Percentiles rank a stretch among this genome's conserved stretches.
Conservation (phyloP, 1,140 invertebrate genomes). For the Achroia grisella region DNA sequence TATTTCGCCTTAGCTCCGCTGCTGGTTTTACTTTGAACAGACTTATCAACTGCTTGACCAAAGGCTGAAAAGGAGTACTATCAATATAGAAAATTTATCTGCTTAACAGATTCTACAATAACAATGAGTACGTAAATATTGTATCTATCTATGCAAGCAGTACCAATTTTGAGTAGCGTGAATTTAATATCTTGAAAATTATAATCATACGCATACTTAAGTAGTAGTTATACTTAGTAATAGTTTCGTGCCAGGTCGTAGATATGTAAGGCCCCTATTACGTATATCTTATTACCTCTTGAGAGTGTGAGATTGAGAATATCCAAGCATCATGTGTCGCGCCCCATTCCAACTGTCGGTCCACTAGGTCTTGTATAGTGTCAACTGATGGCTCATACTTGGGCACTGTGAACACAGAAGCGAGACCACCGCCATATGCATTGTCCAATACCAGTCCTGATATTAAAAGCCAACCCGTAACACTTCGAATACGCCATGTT, state of each 20-base stretch:
- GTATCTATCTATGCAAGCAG: no score
- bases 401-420: conserved; percentile 74
- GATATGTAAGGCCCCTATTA: no score
- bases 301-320: conserved; percentile 67
- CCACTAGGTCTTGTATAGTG: conserved; percentile 68
- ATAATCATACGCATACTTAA: no score
- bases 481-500: conserved; percentile 46
- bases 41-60: conserved; percentile 53
- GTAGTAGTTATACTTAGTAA: no score
- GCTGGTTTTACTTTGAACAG: conserved; percentile 59
- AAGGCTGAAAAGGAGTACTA: conserved; percentile 38
- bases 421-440: conserved; percentile 72
- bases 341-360: conserved; percentile 70
- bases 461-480: conserved; percentile 60
- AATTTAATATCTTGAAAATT: no score
- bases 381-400: conserved; percentile 71
- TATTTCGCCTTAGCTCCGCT: conserved; percentile 49
- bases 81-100: background rate
- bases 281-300: conserved; percentile 39
- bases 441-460: conserved; percentile 68
- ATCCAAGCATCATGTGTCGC: conserved; percentile 76
- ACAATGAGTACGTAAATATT: no score
- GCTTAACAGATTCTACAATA: background rate
- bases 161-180: no score
- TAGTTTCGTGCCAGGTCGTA: no score